phyloP scores from a whole-genome alignment of 2,113 vertebrate genomes.

The Scytalopus superciliaris region DNA sequence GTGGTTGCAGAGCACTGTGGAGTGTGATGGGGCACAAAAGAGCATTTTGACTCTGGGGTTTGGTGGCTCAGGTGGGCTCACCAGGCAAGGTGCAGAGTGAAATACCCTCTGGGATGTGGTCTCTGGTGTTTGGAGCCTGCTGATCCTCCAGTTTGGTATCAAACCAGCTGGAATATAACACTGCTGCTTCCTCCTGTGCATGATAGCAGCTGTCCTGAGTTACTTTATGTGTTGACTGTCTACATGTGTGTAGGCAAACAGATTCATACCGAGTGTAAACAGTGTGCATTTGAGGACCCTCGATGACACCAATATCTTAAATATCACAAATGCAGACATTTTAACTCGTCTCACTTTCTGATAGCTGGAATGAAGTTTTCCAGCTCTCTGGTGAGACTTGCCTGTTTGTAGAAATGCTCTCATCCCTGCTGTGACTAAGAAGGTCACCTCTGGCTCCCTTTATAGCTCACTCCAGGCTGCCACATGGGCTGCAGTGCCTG shows the following conservation, averaged over 20 bases:
- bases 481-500: not conserved
- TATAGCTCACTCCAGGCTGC: not conserved
- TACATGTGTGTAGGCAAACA: accelerated
- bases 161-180: not conserved
- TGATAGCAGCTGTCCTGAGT: not conserved
- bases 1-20: not conserved
- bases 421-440: not conserved
- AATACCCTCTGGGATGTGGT: not conserved
- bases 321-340: not conserved
- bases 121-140: not conserved
- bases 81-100: not conserved
- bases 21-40: accelerated
- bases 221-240: not conserved
- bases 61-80: not conserved
- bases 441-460: not conserved
- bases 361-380: not conserved
- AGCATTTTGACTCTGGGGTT: not conserved
- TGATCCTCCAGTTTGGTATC: not conserved
- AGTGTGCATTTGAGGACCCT: not conserved
- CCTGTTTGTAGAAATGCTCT: not conserved
- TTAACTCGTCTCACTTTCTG: not conserved
- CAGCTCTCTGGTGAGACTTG: not conserved
- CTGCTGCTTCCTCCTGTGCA: not conserved
- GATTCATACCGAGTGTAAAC: not conserved
- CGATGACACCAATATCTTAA: not conserved